phyloP scores from a whole-genome alignment of 2,113 vertebrate genomes.

The Irena cyanogastra region DNA sequence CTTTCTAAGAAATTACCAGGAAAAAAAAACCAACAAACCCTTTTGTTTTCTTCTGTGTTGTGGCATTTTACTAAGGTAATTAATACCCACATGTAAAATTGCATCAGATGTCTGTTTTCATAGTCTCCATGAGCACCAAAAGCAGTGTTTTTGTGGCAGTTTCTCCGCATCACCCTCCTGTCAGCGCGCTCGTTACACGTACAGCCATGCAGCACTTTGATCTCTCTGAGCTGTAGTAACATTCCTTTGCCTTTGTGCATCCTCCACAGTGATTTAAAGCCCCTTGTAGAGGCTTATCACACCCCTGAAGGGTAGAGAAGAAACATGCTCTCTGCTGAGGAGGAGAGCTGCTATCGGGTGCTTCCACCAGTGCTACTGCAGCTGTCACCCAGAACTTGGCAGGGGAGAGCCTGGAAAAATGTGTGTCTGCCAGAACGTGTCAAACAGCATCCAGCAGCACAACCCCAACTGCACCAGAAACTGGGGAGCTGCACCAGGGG shows the following conservation, averaged over 20 bases:
- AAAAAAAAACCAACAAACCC: not conserved
- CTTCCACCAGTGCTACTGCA: not conserved
- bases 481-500: not conserved
- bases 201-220: not conserved
- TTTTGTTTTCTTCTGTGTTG: not conserved
- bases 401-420: not conserved
- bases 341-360: not conserved
- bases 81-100: not conserved
- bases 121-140: not conserved
- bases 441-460: not conserved
- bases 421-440: not conserved
- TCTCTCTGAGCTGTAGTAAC: not conserved
- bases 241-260: not conserved
- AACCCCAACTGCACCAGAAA: not conserved
- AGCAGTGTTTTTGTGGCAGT: not conserved
- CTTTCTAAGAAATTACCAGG: not conserved
- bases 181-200: fast-evolving
- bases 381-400: not conserved
- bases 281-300: not conserved
- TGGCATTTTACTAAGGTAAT: not conserved
- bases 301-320: not conserved
- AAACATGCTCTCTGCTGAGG: not conserved
- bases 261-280: not conserved
- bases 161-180: not conserved
- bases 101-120: not conserved